These are phyloP conservation scores for Yasuhikotakia modesta DNA, from an alignment of 2,797 vertebrate genomes.

Conservation along the genomic window DNA sequence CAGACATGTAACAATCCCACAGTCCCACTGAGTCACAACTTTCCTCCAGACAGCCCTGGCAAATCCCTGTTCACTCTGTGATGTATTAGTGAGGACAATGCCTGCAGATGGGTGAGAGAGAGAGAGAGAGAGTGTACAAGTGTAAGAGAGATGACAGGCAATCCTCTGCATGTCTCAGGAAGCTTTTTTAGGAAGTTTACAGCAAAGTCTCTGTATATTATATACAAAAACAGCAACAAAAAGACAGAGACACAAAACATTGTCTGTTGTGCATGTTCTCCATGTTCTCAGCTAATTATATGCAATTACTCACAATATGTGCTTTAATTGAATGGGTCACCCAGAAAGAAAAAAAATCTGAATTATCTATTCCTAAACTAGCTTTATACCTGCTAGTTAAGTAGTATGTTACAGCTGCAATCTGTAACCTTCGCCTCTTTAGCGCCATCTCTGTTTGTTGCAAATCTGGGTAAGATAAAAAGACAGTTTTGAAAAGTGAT, in stretches of 20 bases:
- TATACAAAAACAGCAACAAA: background rate
- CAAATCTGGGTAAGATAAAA: too few relatives aligned
- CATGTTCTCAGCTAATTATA: background rate
- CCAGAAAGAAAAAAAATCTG: too few relatives aligned
- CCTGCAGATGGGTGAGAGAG: constrained; percentile 43
- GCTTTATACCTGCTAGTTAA: too few relatives aligned
- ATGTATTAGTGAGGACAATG: constrained; percentile 48
- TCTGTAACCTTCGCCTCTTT: too few relatives aligned
- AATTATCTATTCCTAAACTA: too few relatives aligned
- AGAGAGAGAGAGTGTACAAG: constrained; percentile 18
- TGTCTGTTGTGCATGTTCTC: background rate
- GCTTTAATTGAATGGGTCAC: too few relatives aligned
- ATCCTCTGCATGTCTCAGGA: constrained; percentile 6
- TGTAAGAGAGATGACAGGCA: background rate
- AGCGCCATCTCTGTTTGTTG: too few relatives aligned
- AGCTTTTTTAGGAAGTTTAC: constrained; percentile 11
- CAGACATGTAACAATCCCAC: constrained; percentile 45
- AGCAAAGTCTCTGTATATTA: background rate
- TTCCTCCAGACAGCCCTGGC: constrained; percentile 43
- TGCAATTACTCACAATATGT: background rate
- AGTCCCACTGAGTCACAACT: constrained; percentile 33
- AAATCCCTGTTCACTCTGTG: constrained; percentile 29
- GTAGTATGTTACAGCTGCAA: too few relatives aligned
- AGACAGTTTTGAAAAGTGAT: too few relatives aligned
- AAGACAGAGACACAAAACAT: background rate